Evolutionary conservation across 2,797 vertebrate genomes (phyloP), one percentile per base, ranked within the genome.

Genomic region (Acanthornis magna): DNA sequence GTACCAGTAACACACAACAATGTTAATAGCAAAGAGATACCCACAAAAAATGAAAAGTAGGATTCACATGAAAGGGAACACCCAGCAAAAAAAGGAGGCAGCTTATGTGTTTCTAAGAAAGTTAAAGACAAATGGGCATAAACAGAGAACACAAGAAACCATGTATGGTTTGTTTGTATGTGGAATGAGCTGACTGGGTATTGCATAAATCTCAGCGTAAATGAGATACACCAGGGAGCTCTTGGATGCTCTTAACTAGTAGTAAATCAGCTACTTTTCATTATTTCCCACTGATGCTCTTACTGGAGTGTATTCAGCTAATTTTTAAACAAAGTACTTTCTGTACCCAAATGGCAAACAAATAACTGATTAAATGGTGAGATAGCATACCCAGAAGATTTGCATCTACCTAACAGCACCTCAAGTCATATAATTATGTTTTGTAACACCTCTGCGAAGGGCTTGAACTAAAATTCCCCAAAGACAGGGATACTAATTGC

Each of bases 341-440:
- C 77, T 91, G 60, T 76, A 88, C 73, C 48, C 91, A 91, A 88
- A 84, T 84, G 76, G 76, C 76, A 96, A 94, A 90, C 87, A 95
- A 95, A 97, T 87, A 83, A 48, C 85, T 90, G 95, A 92, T 96
- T 89, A 95, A 93, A 84, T 38, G 26, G 62, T 81, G 79, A 93
- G 94, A 96, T 90, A 93, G 40, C 32, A 23, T 27, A 70, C 67
- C 66, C 55, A 89, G 76, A 88, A 73, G 48, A 93, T 96, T 96
- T 94, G 74, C 91, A 94, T 95, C 81, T 65, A 12, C 42, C 73
- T 80, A 89, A 62, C 48, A 74, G 70, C 76, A 92, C 91, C 89
- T 85, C 91, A 66, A 89, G 82, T 88, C 76, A 58, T 75, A n/a
- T 68, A 91, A 94, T 91, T 89, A 91, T 17, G 29, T 51, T 53